Base-by-base conservation (phyloP, 1,140 invertebrate species). In the Magallana gigas region DNA sequence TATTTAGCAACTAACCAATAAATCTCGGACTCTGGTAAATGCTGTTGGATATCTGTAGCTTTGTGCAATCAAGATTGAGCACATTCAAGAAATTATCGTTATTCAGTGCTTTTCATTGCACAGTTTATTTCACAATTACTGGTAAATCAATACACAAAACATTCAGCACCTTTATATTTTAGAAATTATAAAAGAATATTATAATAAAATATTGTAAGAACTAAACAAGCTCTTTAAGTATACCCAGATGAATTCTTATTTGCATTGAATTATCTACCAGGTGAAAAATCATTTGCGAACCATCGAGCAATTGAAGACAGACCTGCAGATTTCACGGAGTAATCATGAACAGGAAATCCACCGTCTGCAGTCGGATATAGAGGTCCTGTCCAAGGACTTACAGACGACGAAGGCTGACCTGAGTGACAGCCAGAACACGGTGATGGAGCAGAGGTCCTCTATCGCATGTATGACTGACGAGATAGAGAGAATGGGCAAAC, bases 221-320 rank as follows among this genome's bases (percentile, higher is more conserved):
- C 29, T 76, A 12, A 23, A 71, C 23, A 29, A 76, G 36, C 9
- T 36, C 4, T 29, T 12, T 36, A 29, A 0, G 36, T 29, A 76
- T 29, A 12, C 9, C 23, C 23, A 36, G 8, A 29, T 29, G 4
- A 8, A 36, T 29, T 36, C 18, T 9, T 3, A 76, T 76, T 76
- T 36, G 12, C 12, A 64, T 64, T n/a, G 12, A 36, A 29, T 29
- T 83, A 12, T 83, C 18, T 81, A 87, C 48, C 89, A 94, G 93
- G 89, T 93, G 12, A 92, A 92, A 87, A 94, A 93, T 85, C 93
- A 94, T n/a, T 81, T 93, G 86, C 88, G 92, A n/a, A 91, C 90
- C 4, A 93, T 94, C 14, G 94, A 94, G 18, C 93, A 94, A 87
- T 85, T 94, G 85, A 94, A 94, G 86, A 90, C 91, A 16, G 94